phyloP scores from a whole-genome alignment of 1,140 invertebrate genomes.

The Meloidogyne exigua region DNA sequence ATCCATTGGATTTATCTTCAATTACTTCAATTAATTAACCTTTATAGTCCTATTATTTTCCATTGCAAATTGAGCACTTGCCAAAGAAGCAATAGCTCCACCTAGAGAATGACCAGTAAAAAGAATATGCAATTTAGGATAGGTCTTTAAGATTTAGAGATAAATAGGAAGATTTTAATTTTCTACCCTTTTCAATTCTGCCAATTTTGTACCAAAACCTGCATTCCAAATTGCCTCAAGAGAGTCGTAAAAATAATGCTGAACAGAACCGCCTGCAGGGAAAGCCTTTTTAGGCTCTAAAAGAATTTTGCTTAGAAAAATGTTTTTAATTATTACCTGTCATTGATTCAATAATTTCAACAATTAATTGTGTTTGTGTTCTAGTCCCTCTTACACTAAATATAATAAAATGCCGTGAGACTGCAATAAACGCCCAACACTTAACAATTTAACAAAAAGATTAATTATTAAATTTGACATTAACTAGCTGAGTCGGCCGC shows the following conservation, averaged over 20 bases:
- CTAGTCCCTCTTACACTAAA: constrained; percentile 44
- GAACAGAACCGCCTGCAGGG: constrained; percentile 49
- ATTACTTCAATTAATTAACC: neutral
- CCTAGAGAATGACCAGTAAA: constrained; percentile 53
- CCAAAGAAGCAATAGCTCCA: constrained; percentile 45
- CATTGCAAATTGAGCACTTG: constrained; percentile 51
- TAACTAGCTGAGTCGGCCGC: too few species aligned
- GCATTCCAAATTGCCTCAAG: constrained; percentile 32
- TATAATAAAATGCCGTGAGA: constrained; percentile 37
- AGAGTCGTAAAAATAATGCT: constrained; percentile 46
- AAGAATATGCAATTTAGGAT: constrained; percentile 34
- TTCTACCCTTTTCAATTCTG: constrained; percentile 28
- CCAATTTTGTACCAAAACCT: constrained; percentile 39
- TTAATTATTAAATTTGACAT: too few species aligned
- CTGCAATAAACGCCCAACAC: constrained; percentile 45
- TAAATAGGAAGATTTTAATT: neutral
- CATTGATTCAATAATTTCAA: constrained; percentile 52
- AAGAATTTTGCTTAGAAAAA: neutral
- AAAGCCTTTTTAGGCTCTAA: constrained; percentile 41
- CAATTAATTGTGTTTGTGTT: constrained; percentile 45
- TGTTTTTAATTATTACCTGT: constrained; percentile 23
- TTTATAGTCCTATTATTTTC: constrained; percentile 27
- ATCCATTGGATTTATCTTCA: too few species aligned
- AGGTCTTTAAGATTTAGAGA: constrained; percentile 12
- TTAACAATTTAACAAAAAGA: constrained; percentile 17